Evolutionary conservation across 2,888 invertebrate species (phyloP).

Genomic region (Ischnura elegans): DNA sequence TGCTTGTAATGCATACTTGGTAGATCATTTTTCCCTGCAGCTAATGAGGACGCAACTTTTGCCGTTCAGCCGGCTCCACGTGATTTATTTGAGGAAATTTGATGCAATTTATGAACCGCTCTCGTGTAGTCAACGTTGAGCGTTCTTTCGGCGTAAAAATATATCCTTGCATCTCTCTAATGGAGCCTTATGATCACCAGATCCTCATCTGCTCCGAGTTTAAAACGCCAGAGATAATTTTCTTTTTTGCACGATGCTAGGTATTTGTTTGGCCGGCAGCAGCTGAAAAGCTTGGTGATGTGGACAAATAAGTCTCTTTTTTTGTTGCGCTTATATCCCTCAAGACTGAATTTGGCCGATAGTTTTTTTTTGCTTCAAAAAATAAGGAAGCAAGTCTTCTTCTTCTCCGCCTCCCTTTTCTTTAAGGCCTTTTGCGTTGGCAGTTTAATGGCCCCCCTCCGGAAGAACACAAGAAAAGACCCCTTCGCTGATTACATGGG

Average conservation of each 20-base stretch:
- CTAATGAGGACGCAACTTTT: not conserved
- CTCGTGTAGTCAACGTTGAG: not conserved
- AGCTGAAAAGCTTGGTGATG: not conserved
- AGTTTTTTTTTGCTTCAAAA: not conserved
- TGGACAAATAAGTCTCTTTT: not conserved
- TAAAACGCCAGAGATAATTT: not conserved
- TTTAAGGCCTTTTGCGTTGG: not conserved
- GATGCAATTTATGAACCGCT: not conserved
- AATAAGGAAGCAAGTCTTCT: not conserved
- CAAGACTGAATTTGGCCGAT: not conserved
- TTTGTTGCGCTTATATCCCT: not conserved
- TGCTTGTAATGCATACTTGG: no score
- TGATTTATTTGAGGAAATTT: not conserved
- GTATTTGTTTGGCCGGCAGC: not conserved
- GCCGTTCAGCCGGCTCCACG: not conserved
- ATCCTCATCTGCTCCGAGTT: not conserved
- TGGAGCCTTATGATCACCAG: not conserved
- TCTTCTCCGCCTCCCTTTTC: not conserved
- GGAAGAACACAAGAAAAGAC: slow-evolving; percentile 49
- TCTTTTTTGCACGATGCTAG: not conserved
- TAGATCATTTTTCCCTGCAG: no score
- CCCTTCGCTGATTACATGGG: slow-evolving; percentile 53
- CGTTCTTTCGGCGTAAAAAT: not conserved
- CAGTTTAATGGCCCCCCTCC: slow-evolving; percentile 35
- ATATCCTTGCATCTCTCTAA: not conserved